Conservation (phyloP, 2,888 invertebrate species). For the Punctoribates punctum region DNA sequence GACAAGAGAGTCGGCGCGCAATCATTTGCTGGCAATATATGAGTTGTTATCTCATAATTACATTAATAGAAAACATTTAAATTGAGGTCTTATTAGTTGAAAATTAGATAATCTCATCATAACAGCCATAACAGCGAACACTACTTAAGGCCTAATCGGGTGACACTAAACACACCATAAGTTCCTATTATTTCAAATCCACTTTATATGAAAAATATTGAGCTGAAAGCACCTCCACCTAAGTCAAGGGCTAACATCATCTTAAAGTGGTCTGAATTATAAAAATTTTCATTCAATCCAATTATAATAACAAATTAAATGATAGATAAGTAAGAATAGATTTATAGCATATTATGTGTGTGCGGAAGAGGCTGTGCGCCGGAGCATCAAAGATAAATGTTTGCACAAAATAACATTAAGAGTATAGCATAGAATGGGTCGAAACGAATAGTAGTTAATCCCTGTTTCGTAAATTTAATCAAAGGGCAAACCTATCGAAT, state of each 20-base stretch:
- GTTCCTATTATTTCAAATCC: background rate
- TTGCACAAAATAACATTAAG: conserved; percentile 45
- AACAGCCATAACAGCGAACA: background rate
- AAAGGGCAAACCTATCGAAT: conserved; percentile 50
- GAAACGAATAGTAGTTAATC: conserved; percentile 48
- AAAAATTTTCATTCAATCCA: conserved; percentile 40
- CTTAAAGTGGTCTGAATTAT: background rate
- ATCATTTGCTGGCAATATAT: conserved; percentile 14
- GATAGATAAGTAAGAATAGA: background rate
- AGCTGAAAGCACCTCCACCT: background rate
- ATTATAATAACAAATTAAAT: background rate
- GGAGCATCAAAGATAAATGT: conserved; percentile 34
- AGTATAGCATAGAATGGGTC: conserved; percentile 46
- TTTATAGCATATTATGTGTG: background rate
- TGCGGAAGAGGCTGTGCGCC: conserved; percentile 10
- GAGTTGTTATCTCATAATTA: conserved; percentile 26
- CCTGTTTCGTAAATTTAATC: conserved; percentile 50
- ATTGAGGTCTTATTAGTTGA: background rate
- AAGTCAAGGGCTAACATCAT: background rate
- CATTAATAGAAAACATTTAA: conserved; percentile 23
- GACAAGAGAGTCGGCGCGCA: conserved; percentile 19
- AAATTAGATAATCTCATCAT: conserved; percentile 30
- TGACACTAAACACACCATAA: background rate
- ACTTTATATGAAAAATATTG: background rate
- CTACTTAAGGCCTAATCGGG: background rate